A percentile compares a stretch with the other conserved stretches of the same genome.
Conservation (phyloP, 2,797 vertebrate genomes). For the Mormyrus hasselquistii region DNA sequence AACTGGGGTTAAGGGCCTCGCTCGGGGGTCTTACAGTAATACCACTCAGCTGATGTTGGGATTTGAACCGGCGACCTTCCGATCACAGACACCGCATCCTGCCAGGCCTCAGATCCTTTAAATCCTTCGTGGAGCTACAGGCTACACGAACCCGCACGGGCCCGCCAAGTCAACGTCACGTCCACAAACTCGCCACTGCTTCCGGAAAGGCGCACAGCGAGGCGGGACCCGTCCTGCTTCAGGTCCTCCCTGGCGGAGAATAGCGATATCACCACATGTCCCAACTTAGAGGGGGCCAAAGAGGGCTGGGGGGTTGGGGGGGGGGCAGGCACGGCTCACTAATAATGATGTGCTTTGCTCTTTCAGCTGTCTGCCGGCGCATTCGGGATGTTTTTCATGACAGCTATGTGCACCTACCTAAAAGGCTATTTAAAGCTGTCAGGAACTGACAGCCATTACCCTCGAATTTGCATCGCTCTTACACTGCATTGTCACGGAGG, state of each 20-base stretch:
- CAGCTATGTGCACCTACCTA: constrained; percentile 42
- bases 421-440: constrained; percentile 52
- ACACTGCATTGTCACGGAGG: constrained; percentile 73
- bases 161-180: not conserved
- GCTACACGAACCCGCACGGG: not conserved
- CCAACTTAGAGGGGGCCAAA: constrained; percentile 54
- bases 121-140: not conserved
- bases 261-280: constrained; percentile 66
- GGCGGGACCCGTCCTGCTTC: not conserved
- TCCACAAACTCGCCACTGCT: not conserved
- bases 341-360: constrained; percentile 42
- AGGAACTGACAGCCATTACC: constrained; percentile 80
- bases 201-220: no score
- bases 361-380: constrained; percentile 37
- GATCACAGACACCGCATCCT: not conserved
- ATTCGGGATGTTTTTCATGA: constrained; percentile 36
- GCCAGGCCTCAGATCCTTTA: not conserved
- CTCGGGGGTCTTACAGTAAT: not conserved
- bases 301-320: not conserved
- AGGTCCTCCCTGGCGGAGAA: constrained; percentile 53
- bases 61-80: not conserved
- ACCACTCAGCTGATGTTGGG: not conserved
- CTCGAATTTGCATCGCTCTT: constrained; percentile 78
- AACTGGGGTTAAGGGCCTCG: not conserved
- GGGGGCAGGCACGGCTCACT: constrained; percentile 29